Percentiles rank a stretch among this genome's conserved stretches.
Conservation (phyloP, 2,888 invertebrate species). For the Temnothorax unifasciatus region DNA sequence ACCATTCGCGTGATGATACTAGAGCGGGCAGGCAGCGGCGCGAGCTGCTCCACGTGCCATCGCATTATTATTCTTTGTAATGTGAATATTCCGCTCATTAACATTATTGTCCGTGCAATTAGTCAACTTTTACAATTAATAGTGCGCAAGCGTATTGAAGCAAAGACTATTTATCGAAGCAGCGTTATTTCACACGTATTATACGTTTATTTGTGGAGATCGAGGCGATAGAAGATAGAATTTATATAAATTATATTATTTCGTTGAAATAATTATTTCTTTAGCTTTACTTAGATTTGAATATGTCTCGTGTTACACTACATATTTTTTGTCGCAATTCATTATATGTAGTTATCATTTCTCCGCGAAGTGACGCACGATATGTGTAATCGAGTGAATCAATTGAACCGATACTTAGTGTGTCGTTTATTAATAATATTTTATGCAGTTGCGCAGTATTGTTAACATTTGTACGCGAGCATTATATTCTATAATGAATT, state of each 20-base stretch:
- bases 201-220: background rate
- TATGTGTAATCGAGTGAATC: background rate
- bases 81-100: constrained; percentile 8
- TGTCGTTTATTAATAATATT: constrained; percentile 22
- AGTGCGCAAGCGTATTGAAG: background rate
- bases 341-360: background rate
- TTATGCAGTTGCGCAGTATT: background rate
- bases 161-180: background rate
- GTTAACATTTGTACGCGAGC: background rate
- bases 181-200: background rate
- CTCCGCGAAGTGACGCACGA: background rate
- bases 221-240: background rate
- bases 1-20: background rate
- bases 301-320: background rate
- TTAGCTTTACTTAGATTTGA: background rate
- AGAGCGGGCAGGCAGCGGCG: background rate
- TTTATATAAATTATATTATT: background rate
- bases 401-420: background rate
- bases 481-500: background rate
- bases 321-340: background rate
- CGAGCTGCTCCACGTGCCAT: background rate
- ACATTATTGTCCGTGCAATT: background rate
- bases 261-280: background rate
- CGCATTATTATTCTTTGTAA: constrained; percentile 12
- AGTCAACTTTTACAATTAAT: background rate